Evolutionary conservation across 2,888 invertebrate genomes (phyloP).

Genomic region (Ceraclea dissimilis): DNA sequence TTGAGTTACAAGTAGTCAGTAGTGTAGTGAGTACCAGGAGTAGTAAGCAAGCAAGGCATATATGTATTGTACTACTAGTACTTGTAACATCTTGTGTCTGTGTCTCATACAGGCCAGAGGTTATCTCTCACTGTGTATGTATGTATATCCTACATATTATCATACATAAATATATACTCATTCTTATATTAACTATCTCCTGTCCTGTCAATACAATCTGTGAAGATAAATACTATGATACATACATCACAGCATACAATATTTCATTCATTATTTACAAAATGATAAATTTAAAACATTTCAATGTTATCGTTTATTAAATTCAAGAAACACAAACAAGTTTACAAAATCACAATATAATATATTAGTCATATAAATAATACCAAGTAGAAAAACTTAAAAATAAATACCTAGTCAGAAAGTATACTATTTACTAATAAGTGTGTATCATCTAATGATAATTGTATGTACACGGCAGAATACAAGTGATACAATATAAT

Average conservation of each 20-base stretch:
- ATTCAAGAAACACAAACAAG: background rate
- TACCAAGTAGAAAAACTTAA: background rate
- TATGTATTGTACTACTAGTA: no score
- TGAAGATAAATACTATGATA: background rate
- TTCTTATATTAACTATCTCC: no score
- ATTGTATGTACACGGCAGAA: no score
- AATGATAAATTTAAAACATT: background rate
- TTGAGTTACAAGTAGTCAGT: no score
- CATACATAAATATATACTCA: no score
- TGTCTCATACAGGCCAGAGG: background rate
- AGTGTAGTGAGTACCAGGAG: no score
- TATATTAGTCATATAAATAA: background rate
- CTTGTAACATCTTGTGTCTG: no score
- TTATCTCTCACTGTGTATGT: background rate
- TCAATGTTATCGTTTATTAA: background rate
- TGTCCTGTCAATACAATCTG: background rate
- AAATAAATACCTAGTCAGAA: background rate
- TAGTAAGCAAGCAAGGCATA: no score
- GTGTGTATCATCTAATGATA: no score
- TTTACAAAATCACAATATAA: background rate
- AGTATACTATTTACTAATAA: background rate
- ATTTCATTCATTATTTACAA: background rate
- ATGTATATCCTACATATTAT: background rate
- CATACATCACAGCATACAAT: background rate
- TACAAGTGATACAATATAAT: background rate